Base-by-base conservation (phyloP, 30 jellyfish, hydroid and myxozoan species). In the Cassiopea xamachana region DNA sequence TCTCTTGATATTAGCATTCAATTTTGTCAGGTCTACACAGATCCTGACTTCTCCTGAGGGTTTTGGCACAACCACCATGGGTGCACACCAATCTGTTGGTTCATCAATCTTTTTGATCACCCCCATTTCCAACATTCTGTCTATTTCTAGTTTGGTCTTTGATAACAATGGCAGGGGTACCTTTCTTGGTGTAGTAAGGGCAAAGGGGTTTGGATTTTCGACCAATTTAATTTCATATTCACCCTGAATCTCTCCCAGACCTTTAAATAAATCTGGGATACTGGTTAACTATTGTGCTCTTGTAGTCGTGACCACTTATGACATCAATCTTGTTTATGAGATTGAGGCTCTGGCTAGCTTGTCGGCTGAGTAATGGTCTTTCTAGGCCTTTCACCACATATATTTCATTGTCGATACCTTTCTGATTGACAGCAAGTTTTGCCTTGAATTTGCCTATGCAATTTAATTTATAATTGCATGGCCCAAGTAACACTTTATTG, bases 81-180 rank as follows among this genome's bases (percentile, higher is more conserved):
- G 90, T 45, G 89, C 88, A 62, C 92, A 86, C 98, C 96, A 92
- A 60, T 78, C 90, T 5, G 96, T 92, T 16, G 88, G 96, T 69
- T 74, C 83, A 12, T 91, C 92, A 1, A 84, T 62, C 60, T 69
- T 75, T 5, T 27, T 75, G 45, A 92, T 92, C 64, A 86, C 96
- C 1, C 92, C 92, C 48, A 85, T 8, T 50, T 69, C 79, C 46
- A 46, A 39, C 96, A 92, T 86, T 48, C 92, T 61, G n/a, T 86
- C 86, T 43, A 86, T 19, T 77, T 92, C 96, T 17, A 59, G 77
- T 45, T 79, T 79, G 6, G 79, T 73, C 44, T 94, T 59, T 45
- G 67, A 50, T 16, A 85, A 64, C 27, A 83, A 55, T 69, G 95
- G 87, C 43, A 91, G 18, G 47, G 92, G 95, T 16, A 85, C 91